Percentiles rank a stretch among this genome's conserved stretches.
Evolutionary conservation across 2,888 invertebrate species (phyloP).

Genomic region (Thymelicus acteon): DNA sequence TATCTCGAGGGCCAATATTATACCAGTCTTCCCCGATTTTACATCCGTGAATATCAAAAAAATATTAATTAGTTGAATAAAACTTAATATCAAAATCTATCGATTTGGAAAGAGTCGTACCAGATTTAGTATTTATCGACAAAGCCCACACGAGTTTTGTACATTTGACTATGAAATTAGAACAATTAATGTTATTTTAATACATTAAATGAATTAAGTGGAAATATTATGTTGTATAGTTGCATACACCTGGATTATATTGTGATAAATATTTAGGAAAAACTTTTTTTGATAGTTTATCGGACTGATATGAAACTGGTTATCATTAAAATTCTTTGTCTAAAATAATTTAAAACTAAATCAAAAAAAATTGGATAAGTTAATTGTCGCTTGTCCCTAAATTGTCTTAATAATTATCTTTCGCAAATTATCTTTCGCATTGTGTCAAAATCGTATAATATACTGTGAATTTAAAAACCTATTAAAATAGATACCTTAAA

Average conservation of each 20-base stretch:
- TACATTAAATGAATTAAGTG: not conserved
- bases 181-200: too few species aligned
- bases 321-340: not conserved
- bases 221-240: not conserved
- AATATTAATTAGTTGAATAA: too few species aligned
- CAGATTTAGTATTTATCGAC: slow-evolving; percentile 17
- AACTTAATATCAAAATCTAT: not conserved
- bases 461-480: slow-evolving; percentile 8
- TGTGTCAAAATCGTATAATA: not conserved
- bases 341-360: not conserved
- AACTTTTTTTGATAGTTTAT: too few species aligned
- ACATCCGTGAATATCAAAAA: not conserved
- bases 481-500: slow-evolving; percentile 14
- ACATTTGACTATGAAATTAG: not conserved
- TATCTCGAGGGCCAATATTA: slow-evolving; percentile 25
- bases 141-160: not conserved
- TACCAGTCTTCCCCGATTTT: slow-evolving; percentile 34
- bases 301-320: not conserved
- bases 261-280: slow-evolving; percentile 3
- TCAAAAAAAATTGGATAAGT: not conserved
- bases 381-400: not conserved
- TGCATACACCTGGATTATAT: not conserved
- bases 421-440: not conserved
- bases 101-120: slow-evolving; percentile 12
- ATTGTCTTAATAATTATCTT: not conserved